Conservation (phyloP, 2,113 vertebrate species). For the Leptobrachium leishanense region DNA sequence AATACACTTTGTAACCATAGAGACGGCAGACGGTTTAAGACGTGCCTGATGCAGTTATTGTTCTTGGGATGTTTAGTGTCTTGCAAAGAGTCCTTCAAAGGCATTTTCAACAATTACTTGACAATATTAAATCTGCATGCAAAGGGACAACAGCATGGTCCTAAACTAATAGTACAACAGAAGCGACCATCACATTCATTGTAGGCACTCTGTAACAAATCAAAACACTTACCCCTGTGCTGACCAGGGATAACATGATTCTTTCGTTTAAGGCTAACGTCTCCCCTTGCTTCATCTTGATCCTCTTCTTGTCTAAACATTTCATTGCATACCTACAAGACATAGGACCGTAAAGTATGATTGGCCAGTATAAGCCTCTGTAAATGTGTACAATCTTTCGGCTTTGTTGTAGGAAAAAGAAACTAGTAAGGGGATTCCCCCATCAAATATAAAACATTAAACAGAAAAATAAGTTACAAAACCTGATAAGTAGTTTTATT, state of each 20-base stretch:
- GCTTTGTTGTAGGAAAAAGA: no score
- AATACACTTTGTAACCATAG: slow-evolving; percentile 39
- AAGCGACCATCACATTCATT: not conserved
- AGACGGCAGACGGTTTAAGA: not conserved
- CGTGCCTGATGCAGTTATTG: not conserved
- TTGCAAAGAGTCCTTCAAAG: slow-evolving; percentile 19
- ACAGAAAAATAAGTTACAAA: no score
- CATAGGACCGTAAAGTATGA: not conserved
- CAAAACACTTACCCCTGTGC: slow-evolving; percentile 86
- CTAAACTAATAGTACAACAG: not conserved
- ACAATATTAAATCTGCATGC: not conserved
- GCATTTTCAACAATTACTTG: not conserved
- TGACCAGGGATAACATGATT: slow-evolving; percentile 97
- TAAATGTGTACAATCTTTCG: no score
- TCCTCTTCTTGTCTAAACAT: slow-evolving; percentile 97
- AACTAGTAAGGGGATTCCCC: no score
- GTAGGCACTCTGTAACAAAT: not conserved
- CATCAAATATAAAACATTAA: no score
- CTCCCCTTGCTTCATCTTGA: slow-evolving; percentile 99
- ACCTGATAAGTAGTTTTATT: no score
- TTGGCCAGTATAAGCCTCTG: no score
- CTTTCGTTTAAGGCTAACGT: slow-evolving; percentile 94
- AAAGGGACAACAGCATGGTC: not conserved
- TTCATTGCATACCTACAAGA: slow-evolving; percentile 95
- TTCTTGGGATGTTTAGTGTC: slow-evolving; percentile 7